Percentiles rank a stretch among this genome's conserved stretches.
These are phyloP conservation scores for Petroica traversi DNA, from an alignment of 2,113 vertebrate species.

Conservation along the genomic window DNA sequence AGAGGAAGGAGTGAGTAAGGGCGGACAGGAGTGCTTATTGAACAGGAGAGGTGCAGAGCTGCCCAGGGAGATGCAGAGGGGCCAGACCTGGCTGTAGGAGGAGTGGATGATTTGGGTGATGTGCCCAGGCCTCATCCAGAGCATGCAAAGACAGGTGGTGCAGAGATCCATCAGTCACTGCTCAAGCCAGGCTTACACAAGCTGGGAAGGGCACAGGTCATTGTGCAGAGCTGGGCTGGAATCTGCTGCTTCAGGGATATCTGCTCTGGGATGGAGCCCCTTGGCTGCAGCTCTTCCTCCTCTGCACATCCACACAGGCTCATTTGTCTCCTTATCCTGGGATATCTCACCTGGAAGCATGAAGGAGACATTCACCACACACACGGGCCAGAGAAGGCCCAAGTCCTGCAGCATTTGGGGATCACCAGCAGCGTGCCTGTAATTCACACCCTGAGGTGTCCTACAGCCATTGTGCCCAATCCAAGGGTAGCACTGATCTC, in stretches of 20 bases:
- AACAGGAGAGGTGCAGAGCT: background rate
- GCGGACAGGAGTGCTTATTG: background rate
- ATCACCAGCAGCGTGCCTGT: background rate
- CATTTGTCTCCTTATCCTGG: background rate
- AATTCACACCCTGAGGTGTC: background rate
- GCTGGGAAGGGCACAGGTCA: background rate
- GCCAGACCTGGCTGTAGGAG: too few species aligned
- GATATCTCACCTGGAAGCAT: background rate
- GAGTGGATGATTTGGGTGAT: background rate
- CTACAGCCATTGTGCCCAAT: rapidly evolving
- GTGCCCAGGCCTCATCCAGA: background rate
- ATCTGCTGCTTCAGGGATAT: background rate
- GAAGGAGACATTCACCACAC: rapidly evolving
- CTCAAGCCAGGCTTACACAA: background rate
- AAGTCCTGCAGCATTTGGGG: background rate
- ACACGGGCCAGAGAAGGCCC: background rate
- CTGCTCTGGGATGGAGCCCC: background rate
- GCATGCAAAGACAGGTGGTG: background rate
- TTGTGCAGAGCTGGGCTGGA: background rate
- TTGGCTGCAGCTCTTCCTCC: background rate
- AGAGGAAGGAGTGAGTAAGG: background rate
- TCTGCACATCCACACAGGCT: background rate
- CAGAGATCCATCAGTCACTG: background rate
- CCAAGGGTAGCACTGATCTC: background rate
- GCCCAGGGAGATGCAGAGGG: background rate